Base-by-base conservation (phyloP, 2,888 invertebrate species). In the Acanthosoma haemorrhoidale region DNA sequence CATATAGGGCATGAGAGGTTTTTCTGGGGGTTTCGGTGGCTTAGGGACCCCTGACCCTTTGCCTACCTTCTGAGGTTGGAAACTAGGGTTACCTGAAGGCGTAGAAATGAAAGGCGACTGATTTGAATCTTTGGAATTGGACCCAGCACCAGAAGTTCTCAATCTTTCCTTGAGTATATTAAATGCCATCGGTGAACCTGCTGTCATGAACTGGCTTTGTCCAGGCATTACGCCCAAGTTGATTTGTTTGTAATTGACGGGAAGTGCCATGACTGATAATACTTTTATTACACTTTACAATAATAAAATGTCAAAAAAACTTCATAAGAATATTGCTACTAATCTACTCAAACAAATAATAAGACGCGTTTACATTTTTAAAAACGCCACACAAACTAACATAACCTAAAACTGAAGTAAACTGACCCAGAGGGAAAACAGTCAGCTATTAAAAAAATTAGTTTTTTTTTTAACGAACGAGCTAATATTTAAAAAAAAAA, bases 1-100 rank as follows among this genome's bases (percentile, higher is more conserved):
- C 98, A 98, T 97, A 82, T 99, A 99, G 0, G 99, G 98, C 91
- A 96, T 94, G 34, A 98, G 85, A 0, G 99, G 99, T 82, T 98
- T 97, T 80, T 99, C 98, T 78, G 98, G 98, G 0, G 96, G 90
- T 80, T 98, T 99, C 0, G 98, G 98, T 9, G 96, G 94, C 80
- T 97, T 97, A 1, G 93, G 94, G 15, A 87, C 82, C 67, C 88
- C 84, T 1, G 88, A 82, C 1, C 86, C 85, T 79, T 94, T 94
- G 61, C 94, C 94, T 74, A 92, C 87, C 84, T 95, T 95, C 80
- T 95, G 94, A n/a, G 96, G 96, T 75, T 92, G 90, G 81, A 96
- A 96, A 71, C 89, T 90, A 38, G 95, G 91, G 82, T 96, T 94
- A 41, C 94, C 93, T 84, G 94, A 94, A 74, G 90, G 87, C 63